Evolutionary conservation across 2,888 invertebrate genomes (phyloP).

Genomic region (Coleophora deauratella): DNA sequence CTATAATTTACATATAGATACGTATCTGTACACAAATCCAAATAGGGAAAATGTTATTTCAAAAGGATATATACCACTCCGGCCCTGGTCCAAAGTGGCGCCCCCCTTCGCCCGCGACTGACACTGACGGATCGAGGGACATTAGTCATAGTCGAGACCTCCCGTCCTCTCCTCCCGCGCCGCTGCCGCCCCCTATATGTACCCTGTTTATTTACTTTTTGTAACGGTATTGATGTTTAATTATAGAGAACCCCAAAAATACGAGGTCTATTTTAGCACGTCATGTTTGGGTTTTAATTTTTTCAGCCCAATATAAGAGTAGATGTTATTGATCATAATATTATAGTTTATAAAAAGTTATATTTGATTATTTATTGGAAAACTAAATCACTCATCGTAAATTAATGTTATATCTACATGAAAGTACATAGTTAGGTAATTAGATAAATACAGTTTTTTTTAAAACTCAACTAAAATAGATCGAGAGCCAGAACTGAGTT

Average conservation of each 20-base stretch:
- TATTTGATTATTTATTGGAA: too few species aligned
- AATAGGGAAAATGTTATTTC: conserved; percentile 63
- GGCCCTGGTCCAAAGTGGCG: conserved; percentile 59
- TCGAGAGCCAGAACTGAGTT: too few species aligned
- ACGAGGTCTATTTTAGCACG: conserved; percentile 53
- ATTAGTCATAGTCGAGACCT: conserved; percentile 80
- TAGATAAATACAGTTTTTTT: too few species aligned
- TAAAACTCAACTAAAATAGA: too few species aligned
- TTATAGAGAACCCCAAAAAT: conserved; percentile 65
- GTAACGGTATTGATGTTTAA: conserved; percentile 74
- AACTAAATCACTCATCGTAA: too few species aligned
- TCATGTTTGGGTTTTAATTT: conserved; percentile 56
- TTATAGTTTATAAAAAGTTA: too few species aligned
- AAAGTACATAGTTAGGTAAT: too few species aligned
- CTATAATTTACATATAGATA: conserved; percentile 62
- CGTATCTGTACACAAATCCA: conserved; percentile 42
- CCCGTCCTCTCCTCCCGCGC: conserved; percentile 48
- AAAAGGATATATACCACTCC: conserved; percentile 56
- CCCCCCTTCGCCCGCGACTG: conserved; percentile 65
- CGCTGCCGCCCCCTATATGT: conserved; percentile 56
- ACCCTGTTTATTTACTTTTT: conserved; percentile 74
- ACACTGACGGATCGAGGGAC: conserved; percentile 80
- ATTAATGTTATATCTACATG: too few species aligned
- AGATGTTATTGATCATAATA: too few species aligned
- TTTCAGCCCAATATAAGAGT: too few species aligned